Percentiles rank a stretch among this genome's conserved stretches.
Conservation (phyloP, 37 sponge, comb jelly and placozoan genomes). For the Diacarnus erythraeanus region DNA sequence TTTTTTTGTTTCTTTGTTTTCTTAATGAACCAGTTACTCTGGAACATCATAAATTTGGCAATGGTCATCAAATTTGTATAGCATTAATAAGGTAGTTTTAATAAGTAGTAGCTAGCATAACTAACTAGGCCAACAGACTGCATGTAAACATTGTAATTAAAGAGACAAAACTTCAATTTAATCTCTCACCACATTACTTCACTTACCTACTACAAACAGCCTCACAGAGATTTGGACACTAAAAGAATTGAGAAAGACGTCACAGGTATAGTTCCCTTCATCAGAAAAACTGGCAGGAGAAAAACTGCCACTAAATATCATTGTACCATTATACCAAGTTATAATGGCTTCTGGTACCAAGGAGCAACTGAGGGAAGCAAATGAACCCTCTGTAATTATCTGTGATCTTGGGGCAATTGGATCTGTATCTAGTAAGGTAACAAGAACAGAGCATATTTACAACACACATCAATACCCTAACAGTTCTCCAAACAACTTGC, state of each 20-base stretch:
- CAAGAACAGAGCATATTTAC: not conserved
- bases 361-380: not conserved
- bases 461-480: not conserved
- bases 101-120: not conserved
- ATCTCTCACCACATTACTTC: no score
- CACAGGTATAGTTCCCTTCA: not conserved
- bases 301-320: not conserved
- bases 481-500: not conserved
- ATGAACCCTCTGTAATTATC: not conserved
- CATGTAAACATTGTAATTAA: no score
- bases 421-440: not conserved
- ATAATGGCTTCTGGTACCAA: not conserved
- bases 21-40: no score
- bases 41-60: no score
- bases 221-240: not conserved
- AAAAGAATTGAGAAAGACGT: not conserved
- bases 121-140: no score
- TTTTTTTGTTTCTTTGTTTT: no score
- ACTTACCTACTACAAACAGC: not conserved
- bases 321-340: not conserved
- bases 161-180: no score
- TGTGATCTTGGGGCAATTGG: not conserved
- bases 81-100: no score
- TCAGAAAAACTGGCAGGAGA: not conserved
- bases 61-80: no score